Conservation (phyloP, 64 coral and sea anemone genomes). For the Trachythela sp. region DNA sequence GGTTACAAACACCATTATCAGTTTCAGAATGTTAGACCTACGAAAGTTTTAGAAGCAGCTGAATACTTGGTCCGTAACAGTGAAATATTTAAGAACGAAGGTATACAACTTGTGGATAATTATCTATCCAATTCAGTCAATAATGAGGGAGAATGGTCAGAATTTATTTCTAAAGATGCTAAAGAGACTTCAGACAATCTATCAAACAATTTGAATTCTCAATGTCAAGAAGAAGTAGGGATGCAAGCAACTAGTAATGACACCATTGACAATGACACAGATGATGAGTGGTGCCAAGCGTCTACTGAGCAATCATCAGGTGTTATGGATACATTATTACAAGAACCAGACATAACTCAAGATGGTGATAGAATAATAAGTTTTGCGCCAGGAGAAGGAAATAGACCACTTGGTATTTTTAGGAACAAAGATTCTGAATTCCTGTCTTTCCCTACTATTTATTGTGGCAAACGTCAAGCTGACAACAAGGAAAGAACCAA, state of each 20-base stretch:
- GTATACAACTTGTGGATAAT: background rate
- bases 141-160: background rate
- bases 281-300: background rate
- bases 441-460: too few relatives aligned
- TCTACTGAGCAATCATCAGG: background rate
- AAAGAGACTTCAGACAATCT: too few relatives aligned
- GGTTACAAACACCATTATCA: background rate
- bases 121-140: background rate
- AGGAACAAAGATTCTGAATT: background rate
- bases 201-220: too few relatives aligned
- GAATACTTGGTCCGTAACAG: background rate
- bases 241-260: too few relatives aligned
- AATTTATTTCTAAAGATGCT: too few relatives aligned
- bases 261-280: too few relatives aligned
- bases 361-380: background rate
- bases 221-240: too few relatives aligned
- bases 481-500: too few relatives aligned
- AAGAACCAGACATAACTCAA: background rate
- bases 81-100: background rate
- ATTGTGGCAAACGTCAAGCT: too few relatives aligned
- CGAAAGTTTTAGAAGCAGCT: constrained; percentile 13
- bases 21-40: background rate
- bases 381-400: constrained; percentile 24
- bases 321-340: background rate
- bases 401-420: background rate